Base-by-base conservation (phyloP, 2,113 vertebrate genomes). In the Enhydra lutris region DNA sequence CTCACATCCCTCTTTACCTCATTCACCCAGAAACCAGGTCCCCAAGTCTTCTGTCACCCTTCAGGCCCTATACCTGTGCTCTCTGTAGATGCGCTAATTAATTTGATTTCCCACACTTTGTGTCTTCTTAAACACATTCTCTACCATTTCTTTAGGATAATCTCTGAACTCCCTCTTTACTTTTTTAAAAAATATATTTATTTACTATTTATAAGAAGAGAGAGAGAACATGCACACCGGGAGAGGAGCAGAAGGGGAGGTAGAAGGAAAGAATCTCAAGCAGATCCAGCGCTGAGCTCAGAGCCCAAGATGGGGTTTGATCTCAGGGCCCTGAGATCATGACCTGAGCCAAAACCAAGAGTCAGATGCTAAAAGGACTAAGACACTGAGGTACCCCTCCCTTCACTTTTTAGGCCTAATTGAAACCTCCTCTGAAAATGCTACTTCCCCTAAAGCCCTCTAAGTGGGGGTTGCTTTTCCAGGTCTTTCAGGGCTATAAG, bases 1-100 rank as follows among this genome's bases (percentile, higher is more conserved):
- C 13, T 69, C 15, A n/a, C 39, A 6, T 13, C 7, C 1, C 2
- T 52, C 4, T 0, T 31, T 17, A 39, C 21, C 29, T 45, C 42
- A 42, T 59, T 50, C 34, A 42, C 11, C 13, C 1, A 9, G 24
- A 91, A 65, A 26, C 26, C 67, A 71, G 12, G 50, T 18, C 78
- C 1, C 39, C 14, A 15, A 2, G 39, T 15, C 24, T 21, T 8
- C 18, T 7, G 6, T 67, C 21, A 50, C 42, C 50, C 61, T 2
- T 29, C 78, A 24, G 50, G 6, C 23, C 26, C 13, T 55, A 29
- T n/a, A n/a, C 29, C 42, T 93, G 12, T 13, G 63, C 52, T 23
- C 3, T 80, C 1, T 45, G 1, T 18, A 18, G 63, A 74, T 10
- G 42, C 23, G 63, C 31, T 71, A 80, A 31, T 5, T 47, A 39